Evolutionary conservation across 2,888 invertebrate species (phyloP), one percentile per base, ranked within the genome.

Genomic region (Aelia acuminata): DNA sequence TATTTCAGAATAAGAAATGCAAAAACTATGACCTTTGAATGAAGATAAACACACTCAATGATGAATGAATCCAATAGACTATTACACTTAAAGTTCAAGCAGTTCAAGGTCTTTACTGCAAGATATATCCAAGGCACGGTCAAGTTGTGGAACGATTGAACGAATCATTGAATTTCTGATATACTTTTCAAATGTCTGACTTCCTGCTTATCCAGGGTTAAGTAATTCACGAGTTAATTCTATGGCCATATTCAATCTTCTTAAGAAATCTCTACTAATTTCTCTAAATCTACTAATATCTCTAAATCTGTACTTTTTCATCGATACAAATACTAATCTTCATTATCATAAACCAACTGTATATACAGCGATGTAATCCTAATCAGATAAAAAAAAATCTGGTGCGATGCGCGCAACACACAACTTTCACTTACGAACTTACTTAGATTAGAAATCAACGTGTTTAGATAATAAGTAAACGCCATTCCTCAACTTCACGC

Each of bases 21-120:
- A 70, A 70, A 63, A 70, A 70, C 31, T 18, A 70, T 70, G 63
- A 70, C 63, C 63, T 70, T 70, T 70, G 18, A 70, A 31, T 35
- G 63, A 70, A 70, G 35, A 70, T 70, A 70, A 70, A 18, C 35
- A 70, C 18, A 70, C 20, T 35, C 63, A 70, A 70, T 70, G 63
- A 70, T 35, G 63, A 70, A 70, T 70, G 63, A 20, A 70, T 70
- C 63, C 22, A 31, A 70, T 70, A 20, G 63, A 18, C 63, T 70
- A 35, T 70, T 35, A 7, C 63, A 70, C 63, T 35, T 70, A 70
- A 70, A 70, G 63, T 70, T 70, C 63, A 70, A 70, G 31, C 18
- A 18, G 63, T 18, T 70, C 31, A 70, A 70, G 63, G 63, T 70
- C 35, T 70, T 35, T 5, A 70, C 18, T 35, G 31, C 63, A 70